These are phyloP conservation scores for Rattus norvegicus DNA, from an alignment of 2,113 vertebrate genomes.

Conservation along the genomic window GRCr8 NC_086024.1:80065001-80065500, in stretches of 20 bases:
- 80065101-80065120: neutral
- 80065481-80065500: neutral
- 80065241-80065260: conserved; percentile 36
- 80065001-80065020: neutral
- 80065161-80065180: neutral
- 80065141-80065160: neutral
- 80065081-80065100: neutral
- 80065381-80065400: neutral
- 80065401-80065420: conserved; percentile 17
- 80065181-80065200: neutral
- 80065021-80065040: conserved; percentile 2
- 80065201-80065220: neutral
- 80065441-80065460: neutral
- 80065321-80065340: conserved; percentile 2
- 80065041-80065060: neutral
- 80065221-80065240: neutral
- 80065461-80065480: neutral
- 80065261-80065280: neutral
- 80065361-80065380: neutral
- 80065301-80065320: conserved; percentile 3
- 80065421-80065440: conserved; percentile 18
- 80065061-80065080: conserved; percentile 17
- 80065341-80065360: neutral
- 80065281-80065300: conserved; percentile 14
- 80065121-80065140: neutral